phyloP scores from a whole-genome alignment of 2,797 vertebrate species.

The Scleropages formosus region DNA sequence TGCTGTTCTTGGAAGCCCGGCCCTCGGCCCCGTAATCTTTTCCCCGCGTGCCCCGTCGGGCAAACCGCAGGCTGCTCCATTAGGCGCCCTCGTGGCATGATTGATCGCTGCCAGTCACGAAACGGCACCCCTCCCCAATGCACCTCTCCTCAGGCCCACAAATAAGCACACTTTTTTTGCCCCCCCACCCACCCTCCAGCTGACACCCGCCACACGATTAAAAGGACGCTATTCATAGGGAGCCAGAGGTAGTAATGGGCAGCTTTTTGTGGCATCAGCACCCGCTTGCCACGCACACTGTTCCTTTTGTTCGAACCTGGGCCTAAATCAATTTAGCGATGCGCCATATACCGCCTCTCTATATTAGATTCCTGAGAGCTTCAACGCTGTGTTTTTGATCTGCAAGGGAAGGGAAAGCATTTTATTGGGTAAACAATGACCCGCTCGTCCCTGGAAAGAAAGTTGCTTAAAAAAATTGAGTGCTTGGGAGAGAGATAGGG shows the following conservation, averaged over 20 bases:
- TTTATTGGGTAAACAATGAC: slow-evolving; percentile 44
- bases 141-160: slow-evolving; percentile 75
- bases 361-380: slow-evolving; percentile 53
- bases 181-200: slow-evolving; percentile 47
- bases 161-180: slow-evolving; percentile 76
- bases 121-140: slow-evolving; percentile 74
- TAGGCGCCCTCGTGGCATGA: slow-evolving; percentile 77
- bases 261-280: slow-evolving; percentile 76
- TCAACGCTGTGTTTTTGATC: slow-evolving; percentile 44
- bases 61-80: slow-evolving; percentile 69
- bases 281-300: slow-evolving; percentile 84
- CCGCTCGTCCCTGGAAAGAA: slow-evolving; percentile 31
- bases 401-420: slow-evolving; percentile 20
- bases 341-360: slow-evolving; percentile 48
- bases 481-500: neutral
- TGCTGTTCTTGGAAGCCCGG: slow-evolving; percentile 52
- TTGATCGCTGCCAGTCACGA: slow-evolving; percentile 94
- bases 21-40: slow-evolving; percentile 58
- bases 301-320: slow-evolving; percentile 85
- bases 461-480: slow-evolving; percentile 6
- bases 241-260: slow-evolving; percentile 87
- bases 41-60: slow-evolving; percentile 59
- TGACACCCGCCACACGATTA: slow-evolving; percentile 81
- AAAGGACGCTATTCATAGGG: slow-evolving; percentile 86
- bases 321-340: slow-evolving; percentile 68